These are phyloP conservation scores for Cairina moschata DNA, from an alignment of 2,113 vertebrate genomes.

Conservation along the genomic window DNA sequence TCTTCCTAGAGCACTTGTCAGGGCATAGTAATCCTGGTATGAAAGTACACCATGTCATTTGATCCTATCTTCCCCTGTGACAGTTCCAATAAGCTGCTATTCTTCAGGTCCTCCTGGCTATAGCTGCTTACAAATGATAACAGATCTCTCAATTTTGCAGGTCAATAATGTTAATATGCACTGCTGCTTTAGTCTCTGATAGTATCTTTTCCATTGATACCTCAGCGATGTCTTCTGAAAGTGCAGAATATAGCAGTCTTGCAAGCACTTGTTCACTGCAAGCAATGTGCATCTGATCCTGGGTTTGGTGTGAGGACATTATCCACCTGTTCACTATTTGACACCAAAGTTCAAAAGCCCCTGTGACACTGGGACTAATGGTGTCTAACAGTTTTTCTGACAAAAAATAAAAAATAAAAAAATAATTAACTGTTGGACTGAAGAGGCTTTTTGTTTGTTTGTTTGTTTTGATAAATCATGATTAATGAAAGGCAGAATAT, in stretches of 20 bases:
- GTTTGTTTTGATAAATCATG: neutral
- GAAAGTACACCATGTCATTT: neutral
- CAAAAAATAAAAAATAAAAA: neutral
- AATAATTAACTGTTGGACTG: accelerated
- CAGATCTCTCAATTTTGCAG: neutral
- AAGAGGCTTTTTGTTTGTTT: neutral
- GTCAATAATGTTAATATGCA: neutral
- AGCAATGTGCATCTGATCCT: neutral
- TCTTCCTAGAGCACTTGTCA: neutral
- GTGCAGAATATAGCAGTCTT: neutral
- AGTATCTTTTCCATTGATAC: neutral
- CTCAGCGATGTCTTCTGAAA: neutral
- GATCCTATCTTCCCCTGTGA: neutral
- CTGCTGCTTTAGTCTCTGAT: neutral
- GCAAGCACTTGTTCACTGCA: neutral
- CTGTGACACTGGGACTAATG: neutral
- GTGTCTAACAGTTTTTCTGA: neutral
- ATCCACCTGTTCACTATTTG: neutral
- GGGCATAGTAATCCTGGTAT: neutral
- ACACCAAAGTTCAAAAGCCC: neutral
- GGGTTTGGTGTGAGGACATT: neutral
- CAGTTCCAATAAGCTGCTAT: neutral
- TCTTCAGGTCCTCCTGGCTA: neutral
- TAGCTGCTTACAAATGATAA: neutral
- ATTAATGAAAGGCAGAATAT: neutral